phyloP scores from a whole-genome alignment of 2,113 vertebrate genomes.

The Marcusenius ussheri region DNA sequence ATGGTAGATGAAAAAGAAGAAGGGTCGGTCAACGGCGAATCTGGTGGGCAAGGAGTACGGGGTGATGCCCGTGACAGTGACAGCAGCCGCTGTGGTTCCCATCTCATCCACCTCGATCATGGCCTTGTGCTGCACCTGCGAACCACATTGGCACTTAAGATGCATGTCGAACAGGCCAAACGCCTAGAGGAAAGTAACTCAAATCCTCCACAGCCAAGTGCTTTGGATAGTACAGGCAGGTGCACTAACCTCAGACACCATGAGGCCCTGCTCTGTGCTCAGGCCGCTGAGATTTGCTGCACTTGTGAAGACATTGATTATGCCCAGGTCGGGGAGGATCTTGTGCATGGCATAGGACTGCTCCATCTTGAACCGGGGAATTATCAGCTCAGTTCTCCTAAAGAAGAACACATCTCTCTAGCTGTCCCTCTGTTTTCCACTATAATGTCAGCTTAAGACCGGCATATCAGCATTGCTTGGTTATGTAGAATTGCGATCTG shows the following conservation, averaged over 20 bases:
- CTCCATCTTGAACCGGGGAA: slow-evolving; percentile 84
- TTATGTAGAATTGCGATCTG: background rate
- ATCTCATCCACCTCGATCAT: slow-evolving; percentile 75
- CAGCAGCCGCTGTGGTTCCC: slow-evolving; percentile 70
- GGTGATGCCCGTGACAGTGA: slow-evolving; percentile 60
- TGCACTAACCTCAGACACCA: slow-evolving; percentile 70
- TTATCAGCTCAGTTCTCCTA: slow-evolving; percentile 73
- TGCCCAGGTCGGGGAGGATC: slow-evolving; percentile 69
- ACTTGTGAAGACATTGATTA: slow-evolving; percentile 62
- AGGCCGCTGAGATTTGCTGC: slow-evolving; percentile 69
- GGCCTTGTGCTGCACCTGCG: slow-evolving; percentile 77
- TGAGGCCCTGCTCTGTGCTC: slow-evolving; percentile 49
- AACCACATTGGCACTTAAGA: background rate
- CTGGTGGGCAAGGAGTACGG: slow-evolving; percentile 64
- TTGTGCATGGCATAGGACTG: slow-evolving; percentile 73
- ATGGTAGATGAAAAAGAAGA: slow-evolving; percentile 84
- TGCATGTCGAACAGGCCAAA: background rate
- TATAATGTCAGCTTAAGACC: background rate
- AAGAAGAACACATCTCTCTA: slow-evolving; percentile 9
- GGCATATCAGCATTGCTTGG: background rate
- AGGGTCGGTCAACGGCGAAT: slow-evolving; percentile 68
- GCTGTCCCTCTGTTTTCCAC: background rate
- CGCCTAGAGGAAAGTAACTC: background rate
- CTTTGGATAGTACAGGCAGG: background rate
- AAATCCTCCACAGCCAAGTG: background rate